Conservation (phyloP, 2,113 vertebrate genomes). For the Sciurus niger region DNA sequence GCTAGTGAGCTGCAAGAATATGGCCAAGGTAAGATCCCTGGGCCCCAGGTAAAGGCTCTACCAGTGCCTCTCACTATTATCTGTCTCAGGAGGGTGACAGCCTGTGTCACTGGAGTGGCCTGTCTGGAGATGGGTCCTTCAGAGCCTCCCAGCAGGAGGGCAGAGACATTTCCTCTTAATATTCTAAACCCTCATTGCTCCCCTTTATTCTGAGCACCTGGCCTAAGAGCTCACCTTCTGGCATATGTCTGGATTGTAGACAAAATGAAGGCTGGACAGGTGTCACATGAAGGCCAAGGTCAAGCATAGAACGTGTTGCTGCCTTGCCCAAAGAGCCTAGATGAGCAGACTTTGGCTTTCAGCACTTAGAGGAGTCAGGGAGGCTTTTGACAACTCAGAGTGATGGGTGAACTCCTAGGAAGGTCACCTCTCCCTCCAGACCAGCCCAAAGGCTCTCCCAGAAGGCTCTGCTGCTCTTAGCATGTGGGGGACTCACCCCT, state of each 20-base stretch:
- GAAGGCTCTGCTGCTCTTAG: background rate
- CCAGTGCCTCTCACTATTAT: background rate
- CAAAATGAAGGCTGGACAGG: background rate
- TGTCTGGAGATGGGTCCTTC: background rate
- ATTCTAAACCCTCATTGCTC: accelerated
- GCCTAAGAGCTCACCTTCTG: no score
- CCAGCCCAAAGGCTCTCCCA: background rate
- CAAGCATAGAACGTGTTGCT: accelerated
- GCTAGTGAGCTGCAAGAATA: background rate
- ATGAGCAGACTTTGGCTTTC: background rate
- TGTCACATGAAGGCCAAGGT: accelerated
- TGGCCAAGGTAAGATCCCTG: background rate
- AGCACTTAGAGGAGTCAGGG: background rate
- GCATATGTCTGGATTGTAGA: background rate
- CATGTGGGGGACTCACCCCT: no score
- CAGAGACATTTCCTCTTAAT: accelerated
- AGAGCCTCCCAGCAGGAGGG: accelerated
- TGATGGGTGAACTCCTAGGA: background rate
- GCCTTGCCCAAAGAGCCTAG: no score
- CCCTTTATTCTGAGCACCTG: background rate
- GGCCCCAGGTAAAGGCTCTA: background rate
- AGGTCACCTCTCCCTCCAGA: background rate
- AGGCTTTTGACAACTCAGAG: background rate
- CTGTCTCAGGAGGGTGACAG: accelerated
- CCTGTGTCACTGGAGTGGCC: accelerated